Evolutionary conservation across 1,140 invertebrate genomes (phyloP).

Genomic region (Potamilus streckersoni): DNA sequence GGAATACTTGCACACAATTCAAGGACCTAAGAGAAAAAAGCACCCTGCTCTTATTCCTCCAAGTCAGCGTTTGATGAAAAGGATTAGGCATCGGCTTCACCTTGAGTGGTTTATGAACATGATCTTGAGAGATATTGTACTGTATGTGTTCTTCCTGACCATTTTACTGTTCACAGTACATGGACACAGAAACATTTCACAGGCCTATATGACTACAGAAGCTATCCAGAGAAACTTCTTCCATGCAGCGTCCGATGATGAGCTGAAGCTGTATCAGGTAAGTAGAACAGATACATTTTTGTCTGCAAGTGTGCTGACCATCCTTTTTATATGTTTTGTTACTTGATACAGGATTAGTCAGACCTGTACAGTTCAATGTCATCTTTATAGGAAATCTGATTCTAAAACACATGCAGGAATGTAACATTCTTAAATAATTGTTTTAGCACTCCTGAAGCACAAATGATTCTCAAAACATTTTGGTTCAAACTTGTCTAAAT

Average conservation of each 20-base stretch:
- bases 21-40: neutral
- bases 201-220: conserved; percentile 21
- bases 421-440: too few species aligned
- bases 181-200: conserved; percentile 35
- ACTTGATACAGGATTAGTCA: neutral
- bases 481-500: too few species aligned
- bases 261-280: conserved; percentile 24
- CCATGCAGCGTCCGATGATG: conserved; percentile 13
- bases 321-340: neutral
- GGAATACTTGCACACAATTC: neutral
- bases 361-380: too few species aligned
- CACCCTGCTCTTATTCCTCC: neutral
- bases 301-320: neutral
- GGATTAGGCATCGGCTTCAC: conserved; percentile 4
- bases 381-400: too few species aligned
- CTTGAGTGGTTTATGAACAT: conserved; percentile 33
- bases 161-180: conserved; percentile 35
- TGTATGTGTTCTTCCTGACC: conserved; percentile 38
- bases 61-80: neutral
- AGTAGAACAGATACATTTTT: neutral
- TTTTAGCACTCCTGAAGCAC: too few species aligned
- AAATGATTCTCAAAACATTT: too few species aligned
- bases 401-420: too few species aligned
- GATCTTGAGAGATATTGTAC: conserved; percentile 33
- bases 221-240: conserved; percentile 39